A percentile compares a stretch with the other conserved stretches of the same genome.
These are phyloP conservation scores for Heterotilapia buettikoferi DNA, from an alignment of 2,113 vertebrate genomes.

Conservation along the genomic window DNA sequence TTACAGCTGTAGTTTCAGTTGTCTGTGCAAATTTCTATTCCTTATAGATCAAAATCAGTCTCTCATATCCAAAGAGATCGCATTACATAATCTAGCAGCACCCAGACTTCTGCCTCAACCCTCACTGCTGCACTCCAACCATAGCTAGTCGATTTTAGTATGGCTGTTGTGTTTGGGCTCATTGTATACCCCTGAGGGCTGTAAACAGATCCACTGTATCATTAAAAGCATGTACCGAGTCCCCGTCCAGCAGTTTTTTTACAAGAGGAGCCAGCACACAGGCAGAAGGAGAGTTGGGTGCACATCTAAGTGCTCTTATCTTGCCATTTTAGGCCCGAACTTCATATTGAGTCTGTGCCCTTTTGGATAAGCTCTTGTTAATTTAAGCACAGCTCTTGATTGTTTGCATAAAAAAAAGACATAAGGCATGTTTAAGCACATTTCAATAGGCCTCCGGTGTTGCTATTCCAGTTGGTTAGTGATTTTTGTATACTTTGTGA, in stretches of 20 bases:
- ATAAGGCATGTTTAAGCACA: background rate
- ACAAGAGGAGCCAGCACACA: background rate
- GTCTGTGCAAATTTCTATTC: background rate
- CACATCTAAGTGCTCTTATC: background rate
- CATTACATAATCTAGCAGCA: slow-evolving; percentile 32
- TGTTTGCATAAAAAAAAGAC: background rate
- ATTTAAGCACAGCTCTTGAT: background rate
- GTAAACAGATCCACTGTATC: slow-evolving; percentile 55
- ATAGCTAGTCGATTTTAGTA: slow-evolving; percentile 25
- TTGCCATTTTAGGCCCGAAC: background rate
- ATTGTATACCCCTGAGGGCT: slow-evolving; percentile 26
- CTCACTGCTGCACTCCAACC: background rate
- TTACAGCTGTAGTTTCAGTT: background rate
- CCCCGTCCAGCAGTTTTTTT: background rate
- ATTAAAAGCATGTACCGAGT: slow-evolving; percentile 40
- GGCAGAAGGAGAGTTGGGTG: background rate
- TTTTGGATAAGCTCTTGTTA: slow-evolving; percentile 8
- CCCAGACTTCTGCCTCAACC: background rate
- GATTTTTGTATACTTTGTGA: background rate
- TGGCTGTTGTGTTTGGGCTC: background rate
- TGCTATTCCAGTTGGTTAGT: background rate
- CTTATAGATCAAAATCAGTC: background rate
- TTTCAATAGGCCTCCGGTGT: background rate
- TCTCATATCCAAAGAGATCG: background rate
- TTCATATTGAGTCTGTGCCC: background rate